Evolutionary conservation across 2,888 invertebrate genomes (phyloP), one percentile per base, ranked within the genome.

Genomic region (Salticus scenicus): DNA sequence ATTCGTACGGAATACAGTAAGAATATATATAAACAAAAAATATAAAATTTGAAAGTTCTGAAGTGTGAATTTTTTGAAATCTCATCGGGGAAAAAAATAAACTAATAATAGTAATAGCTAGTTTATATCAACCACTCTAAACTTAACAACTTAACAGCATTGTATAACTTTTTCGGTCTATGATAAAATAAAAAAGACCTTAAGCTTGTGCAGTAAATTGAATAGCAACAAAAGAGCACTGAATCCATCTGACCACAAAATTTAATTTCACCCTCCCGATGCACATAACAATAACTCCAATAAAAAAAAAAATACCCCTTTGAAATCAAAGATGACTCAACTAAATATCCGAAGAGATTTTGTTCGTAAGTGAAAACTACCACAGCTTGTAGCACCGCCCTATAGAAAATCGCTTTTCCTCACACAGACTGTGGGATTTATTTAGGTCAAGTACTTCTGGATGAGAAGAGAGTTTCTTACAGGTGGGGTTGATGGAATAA

Each of bases 401-500:
- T 73, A 42, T 20, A 20, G 47, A 75, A 71, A 72, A 69, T 51
- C 73, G 69, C 71, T 47, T 67, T 81, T 74, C 74, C 81, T 71
- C 57, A 33, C 69, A n/a, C 67, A 69, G 77, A 66, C 75, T 12
- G 57, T 77, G 31, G 67, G 67, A 12, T 28, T 67, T 66, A 76
- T 83, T 30, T 84, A 77, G 83, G 83, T 84, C 83, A 84, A 84
- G 83, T 41, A 69, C 83, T 84, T 73, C 83, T 69, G 77, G 76
- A 82, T 63, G 28, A 47, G 28, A n/a, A 30, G 41, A 24, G 42
- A 20, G 20, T 24, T 37, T 42, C 41, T 27, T 41, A n/a, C 41
- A 75, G 69, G 83, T 77, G 83, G 77, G 83, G 83, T 51, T 57
- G 24, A 57, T 24, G 57, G 57, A 57, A 57, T 12, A 57, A 37